phyloP scores from a whole-genome alignment of 2,888 invertebrate genomes.

The Dryobota labecula region DNA sequence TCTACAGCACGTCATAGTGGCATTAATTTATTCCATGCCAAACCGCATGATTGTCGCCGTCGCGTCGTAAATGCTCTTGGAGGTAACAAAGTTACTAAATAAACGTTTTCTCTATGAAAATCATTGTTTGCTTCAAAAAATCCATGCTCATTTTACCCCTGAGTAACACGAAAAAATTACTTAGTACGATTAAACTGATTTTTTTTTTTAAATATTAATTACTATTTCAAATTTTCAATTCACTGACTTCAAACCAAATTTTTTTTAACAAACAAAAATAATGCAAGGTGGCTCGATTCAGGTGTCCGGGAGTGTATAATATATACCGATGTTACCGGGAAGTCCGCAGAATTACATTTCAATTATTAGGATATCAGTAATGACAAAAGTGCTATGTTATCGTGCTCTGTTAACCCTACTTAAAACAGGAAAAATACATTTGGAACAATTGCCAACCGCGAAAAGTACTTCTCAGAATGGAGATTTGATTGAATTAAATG shows the following conservation, averaged over 20 bases:
- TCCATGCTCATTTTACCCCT: too few species aligned
- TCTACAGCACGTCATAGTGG: background rate
- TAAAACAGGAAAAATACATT: slow-evolving; percentile 42
- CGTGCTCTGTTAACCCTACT: slow-evolving; percentile 9
- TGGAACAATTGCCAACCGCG: slow-evolving; percentile 32
- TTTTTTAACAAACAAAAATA: too few species aligned
- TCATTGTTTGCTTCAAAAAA: too few species aligned
- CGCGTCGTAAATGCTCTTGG: background rate
- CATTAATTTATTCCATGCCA: too few species aligned
- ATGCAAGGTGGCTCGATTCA: too few species aligned
- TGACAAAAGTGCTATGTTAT: too few species aligned
- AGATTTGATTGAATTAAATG: slow-evolving; percentile 58
- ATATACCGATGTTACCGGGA: background rate
- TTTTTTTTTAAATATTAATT: too few species aligned
- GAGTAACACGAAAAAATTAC: too few species aligned
- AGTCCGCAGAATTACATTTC: background rate
- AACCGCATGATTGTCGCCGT: background rate
- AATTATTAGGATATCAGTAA: slow-evolving; percentile 19
- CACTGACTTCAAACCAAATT: too few species aligned
- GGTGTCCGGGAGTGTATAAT: too few species aligned
- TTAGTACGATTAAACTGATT: too few species aligned
- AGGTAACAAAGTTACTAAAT: background rate
- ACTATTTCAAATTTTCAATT: too few species aligned
- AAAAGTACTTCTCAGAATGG: slow-evolving; percentile 40
- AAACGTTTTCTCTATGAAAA: background rate